Evolutionary conservation across 2,888 invertebrate genomes (phyloP).

Genomic region (Palloptera scutellata): DNA sequence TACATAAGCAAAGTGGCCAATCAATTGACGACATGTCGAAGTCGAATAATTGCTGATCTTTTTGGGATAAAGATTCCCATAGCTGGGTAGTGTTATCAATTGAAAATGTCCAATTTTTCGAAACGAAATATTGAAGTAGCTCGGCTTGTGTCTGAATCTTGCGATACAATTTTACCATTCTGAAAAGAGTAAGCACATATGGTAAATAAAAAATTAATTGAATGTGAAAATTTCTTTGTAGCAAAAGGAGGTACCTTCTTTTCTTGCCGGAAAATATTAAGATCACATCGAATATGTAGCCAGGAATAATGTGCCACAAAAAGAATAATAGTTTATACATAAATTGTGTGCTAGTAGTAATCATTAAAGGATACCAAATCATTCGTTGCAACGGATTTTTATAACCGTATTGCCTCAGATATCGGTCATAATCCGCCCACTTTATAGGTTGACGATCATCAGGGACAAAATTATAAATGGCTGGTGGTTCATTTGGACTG

Average conservation of each 20-base stretch:
- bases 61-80: constrained; percentile 61
- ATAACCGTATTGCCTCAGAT: constrained; percentile 60
- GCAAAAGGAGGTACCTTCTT: constrained; percentile 54
- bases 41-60: constrained; percentile 70
- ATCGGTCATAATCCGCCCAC: constrained; percentile 74
- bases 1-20: constrained; percentile 68
- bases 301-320: constrained; percentile 72
- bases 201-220: neutral
- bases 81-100: constrained; percentile 68
- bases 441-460: constrained; percentile 79
- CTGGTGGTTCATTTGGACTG: constrained; percentile 36
- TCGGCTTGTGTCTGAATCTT: constrained; percentile 82
- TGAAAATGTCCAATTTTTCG: constrained; percentile 74
- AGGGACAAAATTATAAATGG: constrained; percentile 82
- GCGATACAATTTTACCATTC: constrained; percentile 78
- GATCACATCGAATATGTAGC: constrained; percentile 68
- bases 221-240: neutral
- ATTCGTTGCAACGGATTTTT: constrained; percentile 71
- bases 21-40: constrained; percentile 76
- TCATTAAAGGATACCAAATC: constrained; percentile 73
- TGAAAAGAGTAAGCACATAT: constrained; percentile 52
- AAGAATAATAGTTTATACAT: constrained; percentile 64
- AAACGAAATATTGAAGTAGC: constrained; percentile 78
- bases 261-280: constrained; percentile 45
- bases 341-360: constrained; percentile 64